Evolutionary conservation across 92 coral and sea anemone species (phyloP).

Genomic region (Paramuricea clavata): DNA sequence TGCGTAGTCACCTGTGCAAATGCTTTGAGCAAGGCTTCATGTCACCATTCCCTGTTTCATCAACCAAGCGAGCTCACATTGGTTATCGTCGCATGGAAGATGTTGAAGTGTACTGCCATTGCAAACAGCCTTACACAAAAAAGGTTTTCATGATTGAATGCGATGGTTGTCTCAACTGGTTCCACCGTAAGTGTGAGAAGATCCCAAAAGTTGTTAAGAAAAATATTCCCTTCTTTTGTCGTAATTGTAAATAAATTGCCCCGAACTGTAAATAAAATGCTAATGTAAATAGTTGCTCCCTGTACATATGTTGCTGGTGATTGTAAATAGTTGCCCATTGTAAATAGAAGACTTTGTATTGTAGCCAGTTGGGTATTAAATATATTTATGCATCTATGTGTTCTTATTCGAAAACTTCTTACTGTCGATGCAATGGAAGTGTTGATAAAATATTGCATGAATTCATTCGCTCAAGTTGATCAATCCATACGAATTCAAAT

Average conservation of each 20-base stretch:
- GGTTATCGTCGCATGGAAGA: not conserved
- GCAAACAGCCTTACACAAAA: not conserved
- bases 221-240: not conserved
- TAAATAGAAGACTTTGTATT: no score
- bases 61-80: not conserved
- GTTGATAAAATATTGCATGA: no score
- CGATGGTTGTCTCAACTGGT: not conserved
- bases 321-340: no score
- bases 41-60: not conserved
- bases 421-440: no score
- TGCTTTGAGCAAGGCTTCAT: not conserved
- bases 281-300: no score
- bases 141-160: not conserved
- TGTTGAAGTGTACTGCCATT: constrained; percentile 1
- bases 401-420: no score
- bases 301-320: no score
- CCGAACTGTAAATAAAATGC: no score
- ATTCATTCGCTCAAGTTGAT: no score
- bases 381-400: no score
- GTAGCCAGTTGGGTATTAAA: no score
- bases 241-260: constrained; percentile 3
- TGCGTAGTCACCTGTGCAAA: not conserved
- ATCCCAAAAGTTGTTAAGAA: not conserved
- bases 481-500: no score
- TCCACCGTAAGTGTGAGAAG: not conserved